Evolutionary conservation across 2,113 vertebrate genomes (phyloP), one percentile per base, ranked within the genome.

Genomic region (Mustela lutreola): DNA sequence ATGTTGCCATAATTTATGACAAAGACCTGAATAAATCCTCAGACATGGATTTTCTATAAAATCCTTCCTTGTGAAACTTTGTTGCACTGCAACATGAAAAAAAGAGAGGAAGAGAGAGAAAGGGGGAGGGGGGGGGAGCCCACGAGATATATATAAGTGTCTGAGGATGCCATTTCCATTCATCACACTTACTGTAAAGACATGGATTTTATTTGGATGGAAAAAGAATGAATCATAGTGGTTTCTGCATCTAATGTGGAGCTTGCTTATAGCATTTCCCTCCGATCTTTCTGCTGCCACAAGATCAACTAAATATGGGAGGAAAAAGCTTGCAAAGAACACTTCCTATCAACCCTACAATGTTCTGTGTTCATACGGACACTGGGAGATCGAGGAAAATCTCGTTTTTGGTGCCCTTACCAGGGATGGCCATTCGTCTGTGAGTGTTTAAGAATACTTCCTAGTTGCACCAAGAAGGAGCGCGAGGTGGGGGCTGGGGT

Each of bases 31-130:
- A 92, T 97, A 98, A 97, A 98, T 96, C 91, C 95, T 82, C 56
- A 89, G 91, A 79, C 97, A 87, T 89, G 91, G 95, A 98, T 98
- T 98, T 98, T 91, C 96, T 97, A 89, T 97, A 98, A 97, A 98
- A 98, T 45, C 86, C 65, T 97, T 93, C 96, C 96, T 95, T 79
- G 65, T 91, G 91, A 98, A 97, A 97, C 65, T 97, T 73, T 86
- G 95, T 95, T 88, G 91, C 85, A 36, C 70, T 87, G 90, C 56
- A 85, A 97, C 93, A 97, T 97, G 9, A 11, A 53, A 11, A 33
- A 53, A 50, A 53, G 31, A 53, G 50, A 79, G 45, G 45, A 14
- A 89, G 75, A 58, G 36, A 53, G 79, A 56, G 58, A 70, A 70
- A 81, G 31, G 60, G 60, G 60, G 48, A 15, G 48, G 1, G 7